Percentiles rank a stretch among this genome's conserved stretches.
These are phyloP conservation scores for Drosophila parthenogenetica DNA, from an alignment of 2,888 invertebrate genomes.

Conservation along the genomic window DNA sequence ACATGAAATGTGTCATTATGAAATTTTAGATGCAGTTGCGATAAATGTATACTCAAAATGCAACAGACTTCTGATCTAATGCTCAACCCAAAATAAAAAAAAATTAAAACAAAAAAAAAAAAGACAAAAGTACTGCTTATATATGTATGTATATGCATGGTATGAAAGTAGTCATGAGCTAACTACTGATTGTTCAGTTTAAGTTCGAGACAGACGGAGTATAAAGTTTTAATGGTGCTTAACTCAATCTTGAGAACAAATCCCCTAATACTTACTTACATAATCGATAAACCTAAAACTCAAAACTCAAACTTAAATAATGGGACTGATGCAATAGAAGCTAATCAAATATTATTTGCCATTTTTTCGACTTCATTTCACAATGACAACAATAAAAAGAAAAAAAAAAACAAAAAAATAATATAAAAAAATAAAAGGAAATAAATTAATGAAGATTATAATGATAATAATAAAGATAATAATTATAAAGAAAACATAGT, in stretches of 20 bases:
- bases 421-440: background rate
- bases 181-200: constrained; percentile 5
- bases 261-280: constrained; percentile 27
- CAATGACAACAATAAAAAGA: constrained; percentile 15
- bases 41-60: constrained; percentile 12
- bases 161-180: constrained; percentile 11
- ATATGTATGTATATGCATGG: background rate
- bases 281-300: constrained; percentile 62
- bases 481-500: constrained; percentile 32
- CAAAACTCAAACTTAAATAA: constrained; percentile 72
- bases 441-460: background rate
- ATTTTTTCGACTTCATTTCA: constrained; percentile 50
- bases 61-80: constrained; percentile 5
- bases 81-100: constrained; percentile 15
- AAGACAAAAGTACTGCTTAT: constrained; percentile 4
- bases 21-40: constrained; percentile 11
- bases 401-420: background rate
- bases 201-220: constrained; percentile 29
- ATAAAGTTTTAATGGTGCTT: constrained; percentile 66
- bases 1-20: constrained; percentile 1
- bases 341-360: constrained; percentile 53
- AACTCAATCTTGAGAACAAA: constrained; percentile 71
- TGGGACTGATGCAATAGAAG: constrained; percentile 77
- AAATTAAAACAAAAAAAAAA: too few relatives aligned
- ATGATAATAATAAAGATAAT: background rate